phyloP scores from a whole-genome alignment of 2,113 vertebrate genomes.

The Apteryx owenii region DNA sequence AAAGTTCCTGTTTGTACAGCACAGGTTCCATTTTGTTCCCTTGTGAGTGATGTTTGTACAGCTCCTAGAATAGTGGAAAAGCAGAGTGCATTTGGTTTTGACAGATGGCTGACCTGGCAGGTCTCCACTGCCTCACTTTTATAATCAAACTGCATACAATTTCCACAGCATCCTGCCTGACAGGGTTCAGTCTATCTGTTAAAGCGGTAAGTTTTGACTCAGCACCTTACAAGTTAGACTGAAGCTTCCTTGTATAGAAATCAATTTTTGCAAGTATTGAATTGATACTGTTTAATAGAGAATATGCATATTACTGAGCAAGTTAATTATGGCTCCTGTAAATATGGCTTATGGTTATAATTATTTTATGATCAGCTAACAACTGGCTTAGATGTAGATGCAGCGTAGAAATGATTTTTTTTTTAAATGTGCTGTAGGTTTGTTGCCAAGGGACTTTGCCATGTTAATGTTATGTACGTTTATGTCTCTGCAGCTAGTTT shows the following conservation, averaged over 20 bases:
- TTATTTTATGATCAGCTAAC: neutral
- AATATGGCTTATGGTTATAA: neutral
- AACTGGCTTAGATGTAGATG: neutral
- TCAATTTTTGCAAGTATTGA: neutral
- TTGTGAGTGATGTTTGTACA: slow-evolving; percentile 72
- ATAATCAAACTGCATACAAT: slow-evolving; percentile 61
- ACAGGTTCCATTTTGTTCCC: slow-evolving; percentile 71
- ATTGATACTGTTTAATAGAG: neutral
- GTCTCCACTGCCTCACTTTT: slow-evolving; percentile 62
- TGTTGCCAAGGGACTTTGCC: neutral
- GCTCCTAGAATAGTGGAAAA: slow-evolving; percentile 72
- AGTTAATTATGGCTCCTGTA: neutral
- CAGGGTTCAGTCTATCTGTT: slow-evolving; percentile 25
- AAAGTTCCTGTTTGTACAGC: slow-evolving; percentile 76
- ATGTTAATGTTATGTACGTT: neutral
- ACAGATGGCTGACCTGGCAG: slow-evolving; percentile 76
- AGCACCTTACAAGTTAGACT: neutral
- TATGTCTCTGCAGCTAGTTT: neutral
- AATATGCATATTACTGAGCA: neutral
- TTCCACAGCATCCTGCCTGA: slow-evolving; percentile 72
- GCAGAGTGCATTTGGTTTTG: slow-evolving; percentile 66
- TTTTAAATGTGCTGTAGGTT: neutral
- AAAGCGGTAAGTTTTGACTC: slow-evolving; percentile 56
- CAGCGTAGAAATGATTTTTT: neutral
- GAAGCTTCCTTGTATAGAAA: slow-evolving; percentile 54